These are phyloP conservation scores for Raphicerus campestris DNA, from an alignment of 2,113 vertebrate genomes.

Conservation along the genomic window DNA sequence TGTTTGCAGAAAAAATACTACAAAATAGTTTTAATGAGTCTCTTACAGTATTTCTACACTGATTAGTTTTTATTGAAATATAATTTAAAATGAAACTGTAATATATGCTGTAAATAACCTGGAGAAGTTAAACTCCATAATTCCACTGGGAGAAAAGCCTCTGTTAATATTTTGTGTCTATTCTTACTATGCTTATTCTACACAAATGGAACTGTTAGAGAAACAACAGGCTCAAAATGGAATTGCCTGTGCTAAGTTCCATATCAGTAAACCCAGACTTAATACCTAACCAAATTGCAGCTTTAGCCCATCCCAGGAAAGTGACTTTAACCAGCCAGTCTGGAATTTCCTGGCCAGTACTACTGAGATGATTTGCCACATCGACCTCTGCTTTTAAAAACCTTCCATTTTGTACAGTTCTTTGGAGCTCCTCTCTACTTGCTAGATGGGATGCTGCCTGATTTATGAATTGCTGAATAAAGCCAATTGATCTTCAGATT, in stretches of 20 bases:
- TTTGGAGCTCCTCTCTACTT: not conserved
- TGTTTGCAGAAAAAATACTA: not conserved
- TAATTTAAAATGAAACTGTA: conserved; percentile 22
- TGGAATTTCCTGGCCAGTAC: not conserved
- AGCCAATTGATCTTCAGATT: not conserved
- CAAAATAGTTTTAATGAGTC: conserved; percentile 13
- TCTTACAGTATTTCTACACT: not conserved
- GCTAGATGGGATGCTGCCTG: not conserved
- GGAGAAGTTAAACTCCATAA: conserved; percentile 21
- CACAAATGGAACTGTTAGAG: not conserved
- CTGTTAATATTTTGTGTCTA: not conserved
- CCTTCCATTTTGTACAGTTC: not conserved
- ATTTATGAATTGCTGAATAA: not conserved
- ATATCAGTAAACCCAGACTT: not conserved
- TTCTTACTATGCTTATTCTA: not conserved
- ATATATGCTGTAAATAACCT: not conserved
- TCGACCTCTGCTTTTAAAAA: not conserved
- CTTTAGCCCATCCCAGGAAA: not conserved
- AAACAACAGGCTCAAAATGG: not conserved
- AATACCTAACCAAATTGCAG: not conserved
- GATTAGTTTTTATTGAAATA: conserved; percentile 23
- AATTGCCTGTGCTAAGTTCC: not conserved
- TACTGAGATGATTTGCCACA: not conserved
- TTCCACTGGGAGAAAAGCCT: conserved; percentile 3
- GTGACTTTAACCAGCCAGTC: not conserved